Conservation (phyloP, 2,113 vertebrate species). For the Cheirogaleus medius region DNA sequence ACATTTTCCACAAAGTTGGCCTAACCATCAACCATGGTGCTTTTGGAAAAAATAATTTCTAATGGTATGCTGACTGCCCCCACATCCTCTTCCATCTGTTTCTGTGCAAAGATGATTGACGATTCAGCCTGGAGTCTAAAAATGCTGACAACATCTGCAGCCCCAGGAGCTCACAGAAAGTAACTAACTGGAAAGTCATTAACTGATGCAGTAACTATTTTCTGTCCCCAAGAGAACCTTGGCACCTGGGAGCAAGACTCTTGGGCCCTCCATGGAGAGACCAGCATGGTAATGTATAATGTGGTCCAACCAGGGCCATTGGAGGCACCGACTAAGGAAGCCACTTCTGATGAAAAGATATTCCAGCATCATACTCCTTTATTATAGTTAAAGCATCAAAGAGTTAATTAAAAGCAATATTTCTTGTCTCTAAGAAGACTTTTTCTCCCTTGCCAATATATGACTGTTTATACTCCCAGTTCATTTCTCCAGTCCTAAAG, state of each 20-base stretch:
- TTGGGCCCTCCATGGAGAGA: not conserved
- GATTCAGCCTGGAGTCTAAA: not conserved
- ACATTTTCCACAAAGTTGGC: conserved; percentile 21
- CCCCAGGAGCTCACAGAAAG: not conserved
- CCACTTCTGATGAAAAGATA: not conserved
- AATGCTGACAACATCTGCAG: not conserved
- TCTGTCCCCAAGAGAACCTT: not conserved
- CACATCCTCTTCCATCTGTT: not conserved
- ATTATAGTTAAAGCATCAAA: conserved; percentile 37
- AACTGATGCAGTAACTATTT: not conserved
- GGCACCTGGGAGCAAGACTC: not conserved
- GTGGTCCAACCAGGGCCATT: not conserved
- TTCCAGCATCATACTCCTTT: not conserved
- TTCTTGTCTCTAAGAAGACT: conserved; percentile 13
- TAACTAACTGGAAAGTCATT: conserved; percentile 35
- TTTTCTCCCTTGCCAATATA: conserved; percentile 38
- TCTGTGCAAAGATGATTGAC: conserved; percentile 51
- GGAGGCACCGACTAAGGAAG: not conserved
- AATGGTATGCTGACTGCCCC: not conserved
- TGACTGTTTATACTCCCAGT: conserved; percentile 58
- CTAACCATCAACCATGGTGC: not conserved
- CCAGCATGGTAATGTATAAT: not conserved
- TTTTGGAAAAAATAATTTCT: not conserved
- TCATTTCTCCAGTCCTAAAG: conserved; percentile 65
- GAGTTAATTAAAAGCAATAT: conserved; percentile 60